Evolutionary conservation across 2,888 invertebrate genomes (phyloP).

Genomic region (Stegophylla sp.): DNA sequence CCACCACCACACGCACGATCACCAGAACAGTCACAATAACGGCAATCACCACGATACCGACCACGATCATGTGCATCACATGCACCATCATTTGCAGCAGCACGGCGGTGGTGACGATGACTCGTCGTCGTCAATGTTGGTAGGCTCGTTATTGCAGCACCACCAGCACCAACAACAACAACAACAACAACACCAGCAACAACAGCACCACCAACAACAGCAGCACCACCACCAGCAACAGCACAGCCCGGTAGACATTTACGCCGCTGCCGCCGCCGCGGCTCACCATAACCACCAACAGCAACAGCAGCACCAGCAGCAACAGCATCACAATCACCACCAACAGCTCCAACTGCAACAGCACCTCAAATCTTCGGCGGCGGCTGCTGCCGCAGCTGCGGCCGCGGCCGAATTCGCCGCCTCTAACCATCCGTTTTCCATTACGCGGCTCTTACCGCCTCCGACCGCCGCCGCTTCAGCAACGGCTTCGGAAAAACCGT

Average conservation of each 20-base stretch:
- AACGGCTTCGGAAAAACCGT: conserved; percentile 65
- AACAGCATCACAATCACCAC: conserved; percentile 66
- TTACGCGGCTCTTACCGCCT: conserved; percentile 89
- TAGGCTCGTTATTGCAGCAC: conserved; percentile 61
- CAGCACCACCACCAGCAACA: conserved; percentile 47
- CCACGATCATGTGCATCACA: conserved; percentile 46
- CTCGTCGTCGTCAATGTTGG: conserved; percentile 35
- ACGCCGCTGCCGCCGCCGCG: conserved; percentile 64
- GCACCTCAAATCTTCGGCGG: conserved; percentile 66
- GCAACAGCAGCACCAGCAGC: conserved; percentile 70
- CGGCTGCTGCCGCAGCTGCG: conserved; percentile 73
- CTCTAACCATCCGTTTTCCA: conserved; percentile 91
- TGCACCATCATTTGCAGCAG: conserved; percentile 45
- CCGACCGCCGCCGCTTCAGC: conserved; percentile 73
- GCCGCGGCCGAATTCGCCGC: conserved; percentile 78
- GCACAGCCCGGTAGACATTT: conserved; percentile 45
- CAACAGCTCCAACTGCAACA: conserved; percentile 70
- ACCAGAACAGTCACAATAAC: conserved; percentile 63
- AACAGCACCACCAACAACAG: conserved; percentile 40
- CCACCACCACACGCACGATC: conserved; percentile 68
- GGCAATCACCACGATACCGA: conserved; percentile 60
- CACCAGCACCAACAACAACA: conserved; percentile 35
- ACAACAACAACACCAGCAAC: conserved; percentile 29
- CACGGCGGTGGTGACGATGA: conserved; percentile 53
- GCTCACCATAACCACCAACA: conserved; percentile 63